Evolutionary conservation across 2,888 invertebrate species (phyloP).

Genomic region (Mythimna loreyi): DNA sequence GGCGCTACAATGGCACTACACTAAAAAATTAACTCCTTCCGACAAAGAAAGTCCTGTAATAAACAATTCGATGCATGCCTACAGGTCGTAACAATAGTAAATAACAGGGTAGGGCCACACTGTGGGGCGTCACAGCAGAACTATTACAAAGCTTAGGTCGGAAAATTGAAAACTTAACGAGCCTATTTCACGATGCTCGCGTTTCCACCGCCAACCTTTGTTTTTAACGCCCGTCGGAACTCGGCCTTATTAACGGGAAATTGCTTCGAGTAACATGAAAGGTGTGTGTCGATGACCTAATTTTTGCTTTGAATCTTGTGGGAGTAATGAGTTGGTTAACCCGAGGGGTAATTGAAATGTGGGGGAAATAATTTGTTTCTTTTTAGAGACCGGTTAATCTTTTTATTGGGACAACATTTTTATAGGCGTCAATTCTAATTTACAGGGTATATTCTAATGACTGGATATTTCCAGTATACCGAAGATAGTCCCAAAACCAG

Average conservation of each 20-base stretch:
- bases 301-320: slow-evolving; percentile 66
- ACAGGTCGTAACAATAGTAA: slow-evolving; percentile 59
- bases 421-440: neutral
- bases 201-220: slow-evolving; percentile 82
- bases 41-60: slow-evolving; percentile 21
- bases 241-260: slow-evolving; percentile 80
- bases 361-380: neutral
- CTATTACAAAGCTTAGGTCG: slow-evolving; percentile 79
- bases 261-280: slow-evolving; percentile 81
- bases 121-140: slow-evolving; percentile 58
- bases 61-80: slow-evolving; percentile 50
- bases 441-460: neutral
- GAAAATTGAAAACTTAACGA: slow-evolving; percentile 90
- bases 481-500: no score
- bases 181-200: slow-evolving; percentile 82
- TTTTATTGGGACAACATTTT: neutral
- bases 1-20: neutral
- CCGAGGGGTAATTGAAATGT: neutral
- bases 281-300: slow-evolving; percentile 76
- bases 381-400: neutral
- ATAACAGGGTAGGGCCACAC: slow-evolving; percentile 57
- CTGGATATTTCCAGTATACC: no score
- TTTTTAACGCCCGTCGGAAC: slow-evolving; percentile 76
- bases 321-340: slow-evolving; percentile 53
- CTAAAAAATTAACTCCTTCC: slow-evolving; percentile 10